Conservation (phyloP, 2,797 vertebrate species). For the Sphenopsis melanotis region DNA sequence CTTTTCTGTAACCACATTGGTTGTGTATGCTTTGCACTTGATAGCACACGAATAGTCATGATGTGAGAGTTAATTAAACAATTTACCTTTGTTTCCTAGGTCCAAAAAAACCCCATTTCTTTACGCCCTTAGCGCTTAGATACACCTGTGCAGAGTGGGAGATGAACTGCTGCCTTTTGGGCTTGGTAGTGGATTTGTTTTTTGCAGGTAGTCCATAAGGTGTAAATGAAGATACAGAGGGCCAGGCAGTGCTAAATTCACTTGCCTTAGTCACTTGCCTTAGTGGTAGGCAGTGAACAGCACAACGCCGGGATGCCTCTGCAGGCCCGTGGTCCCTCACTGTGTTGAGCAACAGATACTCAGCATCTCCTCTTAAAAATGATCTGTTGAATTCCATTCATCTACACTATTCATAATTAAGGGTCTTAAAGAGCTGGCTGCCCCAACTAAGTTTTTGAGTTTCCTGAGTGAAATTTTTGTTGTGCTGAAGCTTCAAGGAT, state of each 20-base stretch:
- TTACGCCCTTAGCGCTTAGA: neutral
- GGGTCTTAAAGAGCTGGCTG: neutral
- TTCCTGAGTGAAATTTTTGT: neutral
- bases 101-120: rapidly evolving
- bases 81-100: neutral
- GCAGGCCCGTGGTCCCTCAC: rapidly evolving
- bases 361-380: neutral
- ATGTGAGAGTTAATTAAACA: neutral
- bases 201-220: neutral
- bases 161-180: neutral
- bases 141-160: neutral
- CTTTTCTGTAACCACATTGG: rapidly evolving
- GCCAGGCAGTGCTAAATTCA: rapidly evolving
- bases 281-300: neutral
- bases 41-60: rapidly evolving
- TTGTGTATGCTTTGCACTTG: rapidly evolving
- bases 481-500: neutral
- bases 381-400: neutral
- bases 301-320: rapidly evolving
- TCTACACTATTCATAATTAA: neutral
- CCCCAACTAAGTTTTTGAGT: neutral
- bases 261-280: rapidly evolving
- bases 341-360: neutral
- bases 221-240: rapidly evolving
- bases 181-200: neutral